Evolutionary conservation across 1,140 invertebrate species (phyloP).

Genomic region (Bathynomus jamesi): DNA sequence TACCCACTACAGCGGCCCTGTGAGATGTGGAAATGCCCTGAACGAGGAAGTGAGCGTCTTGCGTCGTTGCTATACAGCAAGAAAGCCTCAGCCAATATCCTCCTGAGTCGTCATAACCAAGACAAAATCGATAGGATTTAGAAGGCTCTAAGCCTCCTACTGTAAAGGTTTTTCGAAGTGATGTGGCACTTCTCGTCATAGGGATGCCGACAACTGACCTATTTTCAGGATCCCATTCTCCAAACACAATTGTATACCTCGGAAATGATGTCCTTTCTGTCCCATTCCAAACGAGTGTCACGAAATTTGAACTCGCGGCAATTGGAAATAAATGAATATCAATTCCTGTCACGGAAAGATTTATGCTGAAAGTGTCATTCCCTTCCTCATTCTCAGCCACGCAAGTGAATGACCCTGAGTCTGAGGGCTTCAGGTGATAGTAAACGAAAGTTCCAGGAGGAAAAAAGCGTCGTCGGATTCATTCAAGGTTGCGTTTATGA

Average conservation of each 20-base stretch:
- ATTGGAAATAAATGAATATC: constrained; percentile 43
- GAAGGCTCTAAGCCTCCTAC: constrained; percentile 43
- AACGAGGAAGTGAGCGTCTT: constrained; percentile 38
- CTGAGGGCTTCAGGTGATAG: constrained; percentile 40
- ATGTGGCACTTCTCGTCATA: constrained; percentile 39
- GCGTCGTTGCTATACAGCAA: constrained; percentile 42
- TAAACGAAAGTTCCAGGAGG: constrained; percentile 42
- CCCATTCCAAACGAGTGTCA: constrained; percentile 47
- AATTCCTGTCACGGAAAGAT: constrained; percentile 40
- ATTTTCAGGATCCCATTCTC: constrained; percentile 22
- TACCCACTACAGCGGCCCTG: constrained; percentile 42
- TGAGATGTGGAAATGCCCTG: constrained; percentile 41
- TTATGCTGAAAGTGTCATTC: constrained; percentile 22
- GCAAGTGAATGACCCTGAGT: constrained; percentile 40
- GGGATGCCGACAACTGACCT: constrained; percentile 41
- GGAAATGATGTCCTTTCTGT: constrained; percentile 42
- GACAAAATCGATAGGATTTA: constrained; percentile 47
- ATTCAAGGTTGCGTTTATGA: constrained; percentile 40
- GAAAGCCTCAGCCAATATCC: constrained; percentile 42
- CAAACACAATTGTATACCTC: constrained; percentile 45
- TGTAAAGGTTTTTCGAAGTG: constrained; percentile 42
- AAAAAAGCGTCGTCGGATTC: constrained; percentile 40
- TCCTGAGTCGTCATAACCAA: constrained; percentile 41
- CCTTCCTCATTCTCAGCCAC: constrained; percentile 39
- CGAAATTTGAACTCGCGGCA: constrained; percentile 42